phyloP scores from a whole-genome alignment of 1,140 invertebrate species.

The Sesamia nonagrioides region DNA sequence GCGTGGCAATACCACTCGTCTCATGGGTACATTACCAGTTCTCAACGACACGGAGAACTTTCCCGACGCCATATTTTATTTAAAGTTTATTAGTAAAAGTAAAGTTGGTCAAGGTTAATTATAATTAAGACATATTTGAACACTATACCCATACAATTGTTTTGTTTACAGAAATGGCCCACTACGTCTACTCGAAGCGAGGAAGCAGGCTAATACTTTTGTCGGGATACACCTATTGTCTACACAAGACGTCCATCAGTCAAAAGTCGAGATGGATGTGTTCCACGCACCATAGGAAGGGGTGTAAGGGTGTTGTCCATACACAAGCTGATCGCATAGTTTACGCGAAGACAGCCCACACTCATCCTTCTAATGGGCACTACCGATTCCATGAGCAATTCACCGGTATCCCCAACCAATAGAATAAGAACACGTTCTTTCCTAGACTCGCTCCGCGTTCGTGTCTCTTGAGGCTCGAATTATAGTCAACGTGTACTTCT shows the following conservation, averaged over 20 bases:
- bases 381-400: background rate
- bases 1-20: too few species aligned
- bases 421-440: too few species aligned
- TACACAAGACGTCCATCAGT: background rate
- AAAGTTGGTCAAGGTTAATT: too few species aligned
- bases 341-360: conserved; percentile 48
- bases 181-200: conserved; percentile 51
- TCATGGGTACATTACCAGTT: too few species aligned
- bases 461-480: too few species aligned
- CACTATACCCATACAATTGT: background rate
- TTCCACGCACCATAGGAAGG: conserved; percentile 62
- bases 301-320: conserved; percentile 63
- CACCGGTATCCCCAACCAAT: too few species aligned
- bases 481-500: too few species aligned
- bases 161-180: background rate
- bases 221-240: conserved; percentile 57
- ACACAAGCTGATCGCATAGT: conserved; percentile 60
- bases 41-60: too few species aligned
- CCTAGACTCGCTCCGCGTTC: too few species aligned
- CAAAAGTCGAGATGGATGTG: conserved; percentile 66
- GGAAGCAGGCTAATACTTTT: conserved; percentile 56
- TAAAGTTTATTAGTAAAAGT: too few species aligned
- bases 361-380: conserved; percentile 34
- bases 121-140: too few species aligned
- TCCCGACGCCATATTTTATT: too few species aligned